These are phyloP conservation scores for Hippocampus guttulatus DNA, from an alignment of 2,113 vertebrate species.

Conservation along the genomic window DNA sequence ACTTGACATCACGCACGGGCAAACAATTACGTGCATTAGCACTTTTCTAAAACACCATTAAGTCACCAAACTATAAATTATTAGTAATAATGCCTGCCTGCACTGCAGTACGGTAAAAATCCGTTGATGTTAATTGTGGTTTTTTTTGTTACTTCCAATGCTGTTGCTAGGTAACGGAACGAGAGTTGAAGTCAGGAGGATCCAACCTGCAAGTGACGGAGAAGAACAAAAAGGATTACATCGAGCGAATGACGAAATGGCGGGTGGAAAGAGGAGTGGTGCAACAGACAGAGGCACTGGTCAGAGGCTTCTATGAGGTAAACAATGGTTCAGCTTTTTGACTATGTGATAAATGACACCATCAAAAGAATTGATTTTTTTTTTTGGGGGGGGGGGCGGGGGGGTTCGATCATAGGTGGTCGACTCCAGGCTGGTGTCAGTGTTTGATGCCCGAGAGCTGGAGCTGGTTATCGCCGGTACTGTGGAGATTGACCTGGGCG, in stretches of 20 bases:
- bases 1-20: too few relatives aligned
- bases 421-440: conserved; percentile 92
- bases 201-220: conserved; percentile 94
- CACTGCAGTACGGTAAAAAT: too few relatives aligned
- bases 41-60: too few relatives aligned
- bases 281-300: conserved; percentile 91
- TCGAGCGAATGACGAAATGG: conserved; percentile 98
- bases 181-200: conserved; percentile 93
- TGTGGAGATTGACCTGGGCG: conserved; percentile 92
- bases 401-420: conserved; percentile 78
- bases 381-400: neutral
- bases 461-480: conserved; percentile 97
- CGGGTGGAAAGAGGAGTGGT: conserved; percentile 89
- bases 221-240: conserved; percentile 99
- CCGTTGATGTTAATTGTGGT: too few relatives aligned
- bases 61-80: too few relatives aligned
- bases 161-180: conserved; percentile 84
- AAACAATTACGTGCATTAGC: too few relatives aligned
- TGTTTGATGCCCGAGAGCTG: conserved; percentile 94
- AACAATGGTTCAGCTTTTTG: conserved; percentile 7
- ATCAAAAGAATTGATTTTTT: neutral
- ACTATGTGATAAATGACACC: neutral
- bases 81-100: too few relatives aligned
- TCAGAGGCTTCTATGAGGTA: conserved; percentile 97
- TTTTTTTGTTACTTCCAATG: neutral